Base-by-base conservation (phyloP, 2,888 invertebrate species). In the Hedychridium roseum region DNA sequence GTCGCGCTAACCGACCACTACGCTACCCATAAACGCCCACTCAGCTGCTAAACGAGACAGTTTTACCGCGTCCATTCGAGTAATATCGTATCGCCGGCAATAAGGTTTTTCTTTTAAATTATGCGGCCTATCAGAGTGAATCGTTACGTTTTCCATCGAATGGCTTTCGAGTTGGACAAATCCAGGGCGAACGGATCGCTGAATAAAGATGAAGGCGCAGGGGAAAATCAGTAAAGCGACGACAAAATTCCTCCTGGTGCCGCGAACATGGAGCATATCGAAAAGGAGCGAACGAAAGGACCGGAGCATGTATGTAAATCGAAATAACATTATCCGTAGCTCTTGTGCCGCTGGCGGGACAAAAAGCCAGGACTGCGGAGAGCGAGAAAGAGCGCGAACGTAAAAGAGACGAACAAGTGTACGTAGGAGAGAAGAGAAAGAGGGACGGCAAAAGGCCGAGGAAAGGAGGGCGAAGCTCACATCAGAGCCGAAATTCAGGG, bases 241-340 rank as follows among this genome's bases (percentile, higher is more conserved):
- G 56, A 21, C 48, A 45, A 62, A 59, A 62, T 31, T 48, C 49
- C 48, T 43, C 39, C 16, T 32, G 26, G 16, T 49, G 50, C 47
- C 42, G 43, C 15, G 21, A 36, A 16, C 16, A 39, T 43, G 37
- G 35, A 21, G 26, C 20, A 27, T 32, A 44, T 41, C 36, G 26
- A 23, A 30, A 39, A 18, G 39, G 18, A 17, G 28, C 11, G 11
- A 26, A 12, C 3, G 15, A 26, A 46, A 32, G 45, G 43, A 43
- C 31, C n/a, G 43, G 46, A 21, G 44, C 62, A 59, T 68, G 45
- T 62, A 67, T 65, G 71, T 66, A 71, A 71, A 72, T 71, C 65
- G 61, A 65, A 71, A 71, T 71, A 65, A 62, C 67, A 68, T 71
- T 71, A 71, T 66, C 65, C 67, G 56, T 60, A 58, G 68, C 69